Conservation (phyloP, 2,888 invertebrate species). For the Spilosoma lubricipeda region DNA sequence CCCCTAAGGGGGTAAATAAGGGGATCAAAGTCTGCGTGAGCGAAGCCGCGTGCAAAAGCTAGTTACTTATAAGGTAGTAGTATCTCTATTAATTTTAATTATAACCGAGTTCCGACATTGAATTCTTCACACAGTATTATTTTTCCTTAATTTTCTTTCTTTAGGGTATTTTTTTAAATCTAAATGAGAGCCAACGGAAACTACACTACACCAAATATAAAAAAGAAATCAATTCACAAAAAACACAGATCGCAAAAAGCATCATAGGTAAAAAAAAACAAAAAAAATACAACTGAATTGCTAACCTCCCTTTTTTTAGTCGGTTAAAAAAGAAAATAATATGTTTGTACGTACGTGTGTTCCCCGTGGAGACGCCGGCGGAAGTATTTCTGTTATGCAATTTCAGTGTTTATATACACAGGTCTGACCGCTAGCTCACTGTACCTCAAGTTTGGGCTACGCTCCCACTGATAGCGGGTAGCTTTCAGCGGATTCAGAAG, state of each 20-base stretch:
- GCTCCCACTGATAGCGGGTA: neutral
- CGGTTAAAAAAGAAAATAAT: slow-evolving; percentile 17
- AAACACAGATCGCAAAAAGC: neutral
- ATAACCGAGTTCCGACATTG: too few species aligned
- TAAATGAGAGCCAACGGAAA: too few species aligned
- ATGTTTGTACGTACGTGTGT: slow-evolving; percentile 65
- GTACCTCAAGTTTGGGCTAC: neutral
- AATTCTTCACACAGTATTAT: too few species aligned
- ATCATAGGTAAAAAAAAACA: neutral
- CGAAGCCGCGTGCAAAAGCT: too few species aligned
- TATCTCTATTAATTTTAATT: too few species aligned
- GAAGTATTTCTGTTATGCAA: slow-evolving; percentile 60
- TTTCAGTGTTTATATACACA: slow-evolving; percentile 60
- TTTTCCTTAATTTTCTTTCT: too few species aligned
- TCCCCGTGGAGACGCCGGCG: slow-evolving; percentile 41
- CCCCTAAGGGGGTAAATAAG: too few species aligned
- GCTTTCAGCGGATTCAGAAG: neutral
- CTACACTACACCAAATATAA: neutral
- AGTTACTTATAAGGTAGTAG: too few species aligned
- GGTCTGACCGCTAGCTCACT: slow-evolving; percentile 56
- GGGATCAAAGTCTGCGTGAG: too few species aligned
- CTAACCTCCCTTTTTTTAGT: neutral
- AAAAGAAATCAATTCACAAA: too few species aligned
- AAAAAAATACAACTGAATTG: neutral
- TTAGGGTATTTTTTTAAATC: too few species aligned